These are phyloP conservation scores for Ophion slaviceki DNA, from an alignment of 2,888 invertebrate genomes.

Conservation along the genomic window DNA sequence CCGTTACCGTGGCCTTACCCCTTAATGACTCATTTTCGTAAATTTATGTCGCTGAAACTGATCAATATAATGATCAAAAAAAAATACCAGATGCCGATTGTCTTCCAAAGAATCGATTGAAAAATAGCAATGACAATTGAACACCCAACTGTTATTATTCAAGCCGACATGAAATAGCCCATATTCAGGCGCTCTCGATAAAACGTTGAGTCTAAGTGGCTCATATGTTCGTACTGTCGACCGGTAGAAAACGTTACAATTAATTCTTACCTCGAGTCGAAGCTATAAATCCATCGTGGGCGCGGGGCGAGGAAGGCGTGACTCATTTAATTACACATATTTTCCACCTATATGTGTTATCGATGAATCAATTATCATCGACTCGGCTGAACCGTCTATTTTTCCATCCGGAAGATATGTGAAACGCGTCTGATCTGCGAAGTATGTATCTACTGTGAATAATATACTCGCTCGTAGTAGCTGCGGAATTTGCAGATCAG, in stretches of 20 bases:
- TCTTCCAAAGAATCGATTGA: too few relatives aligned
- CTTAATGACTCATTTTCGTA: neutral
- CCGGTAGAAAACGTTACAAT: slow-evolving; percentile 23
- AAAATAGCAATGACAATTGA: neutral
- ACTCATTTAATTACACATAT: slow-evolving; percentile 37
- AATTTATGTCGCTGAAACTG: neutral
- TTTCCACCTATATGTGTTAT: neutral
- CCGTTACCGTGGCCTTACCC: too few relatives aligned
- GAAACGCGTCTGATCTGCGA: slow-evolving; percentile 18
- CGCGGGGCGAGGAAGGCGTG: slow-evolving; percentile 6
- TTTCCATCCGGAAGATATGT: slow-evolving; percentile 23
- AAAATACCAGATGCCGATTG: neutral
- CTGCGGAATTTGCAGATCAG: neutral
- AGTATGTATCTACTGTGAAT: slow-evolving; percentile 35
- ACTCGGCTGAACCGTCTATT: slow-evolving; percentile 36
- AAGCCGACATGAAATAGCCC: neutral
- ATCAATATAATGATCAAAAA: neutral
- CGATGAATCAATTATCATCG: slow-evolving; percentile 40
- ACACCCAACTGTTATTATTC: neutral
- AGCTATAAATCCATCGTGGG: slow-evolving; percentile 34
- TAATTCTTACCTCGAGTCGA: slow-evolving; percentile 28
- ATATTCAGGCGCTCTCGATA: neutral
- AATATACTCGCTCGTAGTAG: neutral
- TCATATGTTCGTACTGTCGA: slow-evolving; percentile 5
- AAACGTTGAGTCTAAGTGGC: slow-evolving; percentile 17